Conservation (phyloP, 2,888 invertebrate species). For the Macrophya alboannulata region DNA sequence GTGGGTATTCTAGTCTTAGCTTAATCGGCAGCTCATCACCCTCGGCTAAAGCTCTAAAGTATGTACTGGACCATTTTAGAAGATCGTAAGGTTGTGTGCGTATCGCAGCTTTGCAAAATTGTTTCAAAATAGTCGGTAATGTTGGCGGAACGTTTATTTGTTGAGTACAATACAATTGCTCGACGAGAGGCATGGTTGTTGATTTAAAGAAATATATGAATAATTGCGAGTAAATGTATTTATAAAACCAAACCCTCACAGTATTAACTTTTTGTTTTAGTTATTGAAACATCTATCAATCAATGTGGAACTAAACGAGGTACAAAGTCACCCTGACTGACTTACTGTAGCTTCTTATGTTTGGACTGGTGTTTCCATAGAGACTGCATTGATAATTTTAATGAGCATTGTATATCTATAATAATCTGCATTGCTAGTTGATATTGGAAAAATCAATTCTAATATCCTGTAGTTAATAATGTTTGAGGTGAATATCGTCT, state of each 20-base stretch:
- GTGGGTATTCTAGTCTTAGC: constrained; percentile 88
- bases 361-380: constrained; percentile 30
- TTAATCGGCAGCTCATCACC: constrained; percentile 92
- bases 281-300: neutral
- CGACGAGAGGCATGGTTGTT: constrained; percentile 79
- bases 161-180: constrained; percentile 90
- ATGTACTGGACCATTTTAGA: constrained; percentile 91
- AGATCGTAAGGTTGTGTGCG: constrained; percentile 94
- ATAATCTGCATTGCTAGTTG: neutral
- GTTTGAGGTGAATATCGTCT: neutral
- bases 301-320: neutral
- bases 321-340: neutral
- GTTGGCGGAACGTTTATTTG: constrained; percentile 92
- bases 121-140: constrained; percentile 91
- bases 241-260: neutral
- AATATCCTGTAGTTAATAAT: neutral
- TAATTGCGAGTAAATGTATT: neutral
- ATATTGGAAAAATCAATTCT: constrained; percentile 10
- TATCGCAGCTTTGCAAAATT: constrained; percentile 95
- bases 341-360: constrained; percentile 20
- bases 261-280: neutral
- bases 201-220: neutral
- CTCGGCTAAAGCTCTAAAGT: constrained; percentile 90
- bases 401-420: constrained; percentile 20
- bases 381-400: constrained; percentile 16